Conservation (phyloP, 2,797 vertebrate genomes). For the Ptychobarbus kaznakovi region DNA sequence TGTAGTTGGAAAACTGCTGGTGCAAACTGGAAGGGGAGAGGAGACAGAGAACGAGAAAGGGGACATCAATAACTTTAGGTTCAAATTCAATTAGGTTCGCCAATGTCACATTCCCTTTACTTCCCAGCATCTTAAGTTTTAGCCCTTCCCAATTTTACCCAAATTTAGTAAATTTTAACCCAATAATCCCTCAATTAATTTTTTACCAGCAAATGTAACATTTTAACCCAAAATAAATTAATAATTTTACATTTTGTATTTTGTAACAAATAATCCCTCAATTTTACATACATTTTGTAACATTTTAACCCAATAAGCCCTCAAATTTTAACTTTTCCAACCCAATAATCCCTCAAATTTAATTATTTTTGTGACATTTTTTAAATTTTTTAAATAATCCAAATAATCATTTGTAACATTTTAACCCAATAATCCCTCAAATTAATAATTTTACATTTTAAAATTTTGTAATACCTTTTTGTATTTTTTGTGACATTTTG, state of each 20-base stretch:
- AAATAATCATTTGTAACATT: not conserved
- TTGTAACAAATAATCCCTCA: not conserved
- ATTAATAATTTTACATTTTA: no score
- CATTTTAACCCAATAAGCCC: not conserved
- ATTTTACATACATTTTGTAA: not conserved
- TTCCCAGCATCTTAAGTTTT: no score
- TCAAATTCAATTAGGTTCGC: not conserved
- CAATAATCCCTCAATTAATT: not conserved
- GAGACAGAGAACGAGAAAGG: slow-evolving; percentile 12
- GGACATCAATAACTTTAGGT: not conserved
- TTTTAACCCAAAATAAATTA: no score
- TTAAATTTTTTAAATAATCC: not conserved
- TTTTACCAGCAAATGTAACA: not conserved
- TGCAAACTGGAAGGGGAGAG: slow-evolving; percentile 83
- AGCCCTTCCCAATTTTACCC: no score
- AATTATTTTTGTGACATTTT: not conserved
- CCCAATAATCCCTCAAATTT: not conserved
- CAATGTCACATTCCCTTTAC: not conserved
- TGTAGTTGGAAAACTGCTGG: slow-evolving; percentile 96
- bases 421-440: not conserved
- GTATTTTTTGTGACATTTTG: no score
- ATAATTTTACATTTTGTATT: no score
- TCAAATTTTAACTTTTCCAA: not conserved
- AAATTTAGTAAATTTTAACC: no score
- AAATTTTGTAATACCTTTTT: no score